A percentile compares a stretch with the other conserved stretches of the same genome.
These are phyloP conservation scores for Meiosimyza decipiens DNA, from an alignment of 2,888 invertebrate species.

Conservation along the genomic window DNA sequence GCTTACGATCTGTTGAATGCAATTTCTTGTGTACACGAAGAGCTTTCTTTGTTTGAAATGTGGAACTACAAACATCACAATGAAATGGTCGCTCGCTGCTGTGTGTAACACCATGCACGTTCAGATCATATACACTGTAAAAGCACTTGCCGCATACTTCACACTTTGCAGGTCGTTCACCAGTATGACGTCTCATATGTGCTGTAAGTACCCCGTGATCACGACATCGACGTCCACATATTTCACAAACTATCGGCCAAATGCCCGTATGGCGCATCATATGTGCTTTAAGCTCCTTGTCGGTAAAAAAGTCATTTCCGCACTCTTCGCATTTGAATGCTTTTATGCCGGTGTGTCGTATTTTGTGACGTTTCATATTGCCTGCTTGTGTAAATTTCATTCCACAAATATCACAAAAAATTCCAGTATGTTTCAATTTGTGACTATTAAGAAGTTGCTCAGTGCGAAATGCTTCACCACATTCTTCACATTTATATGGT, in stretches of 20 bases:
- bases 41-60: constrained; percentile 43
- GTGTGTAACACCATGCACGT: constrained; percentile 72
- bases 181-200: constrained; percentile 75
- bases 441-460: constrained; percentile 57
- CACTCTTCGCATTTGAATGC: constrained; percentile 43
- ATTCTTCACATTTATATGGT: constrained; percentile 50
- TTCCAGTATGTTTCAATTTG: constrained; percentile 54
- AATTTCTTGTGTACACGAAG: constrained; percentile 42
- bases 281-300: constrained; percentile 45
- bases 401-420: constrained; percentile 61
- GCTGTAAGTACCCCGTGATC: constrained; percentile 66
- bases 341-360: constrained; percentile 21
- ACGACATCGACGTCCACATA: constrained; percentile 39
- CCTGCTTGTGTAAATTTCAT: constrained; percentile 60
- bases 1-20: constrained; percentile 41
- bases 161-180: constrained; percentile 73
- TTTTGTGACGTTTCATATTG: constrained; percentile 45
- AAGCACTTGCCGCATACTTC: constrained; percentile 73
- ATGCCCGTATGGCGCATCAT: constrained; percentile 41
- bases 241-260: constrained; percentile 42
- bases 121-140: constrained; percentile 65
- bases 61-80: constrained; percentile 69
- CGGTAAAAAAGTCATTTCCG: constrained; percentile 40
- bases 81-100: constrained; percentile 75
- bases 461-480: constrained; percentile 54